A percentile compares a stretch with the other conserved stretches of the same genome.
These are phyloP conservation scores for Monodelphis domestica DNA, from an alignment of 2,797 vertebrate genomes.

Conservation along the genomic window DNA sequence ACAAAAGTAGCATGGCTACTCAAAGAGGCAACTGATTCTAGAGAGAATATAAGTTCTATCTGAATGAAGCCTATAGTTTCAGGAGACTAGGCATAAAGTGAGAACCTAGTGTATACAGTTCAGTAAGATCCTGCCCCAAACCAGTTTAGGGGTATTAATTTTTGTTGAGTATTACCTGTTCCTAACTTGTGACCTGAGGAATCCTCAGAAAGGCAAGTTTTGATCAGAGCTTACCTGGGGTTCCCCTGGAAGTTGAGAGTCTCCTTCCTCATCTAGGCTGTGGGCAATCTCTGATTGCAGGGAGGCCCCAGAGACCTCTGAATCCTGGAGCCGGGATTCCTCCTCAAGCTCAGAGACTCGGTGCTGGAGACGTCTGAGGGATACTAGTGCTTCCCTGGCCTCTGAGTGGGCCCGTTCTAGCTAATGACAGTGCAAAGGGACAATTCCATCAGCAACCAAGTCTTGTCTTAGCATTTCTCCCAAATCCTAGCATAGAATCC, in stretches of 20 bases:
- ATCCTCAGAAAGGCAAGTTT: too few species aligned
- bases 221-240: constrained; percentile 26
- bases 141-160: background rate
- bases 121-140: background rate
- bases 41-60: background rate
- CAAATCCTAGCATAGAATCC: background rate
- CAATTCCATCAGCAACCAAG: background rate
- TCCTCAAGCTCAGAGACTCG: constrained; percentile 77
- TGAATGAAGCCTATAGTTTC: background rate
- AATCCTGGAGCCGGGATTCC: constrained; percentile 74
- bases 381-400: constrained; percentile 67
- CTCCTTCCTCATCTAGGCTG: constrained; percentile 58
- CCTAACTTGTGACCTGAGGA: too few species aligned
- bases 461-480: background rate
- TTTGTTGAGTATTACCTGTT: too few species aligned
- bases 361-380: constrained; percentile 72
- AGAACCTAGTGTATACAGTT: background rate
- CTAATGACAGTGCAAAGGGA: constrained; percentile 47
- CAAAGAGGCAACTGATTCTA: background rate
- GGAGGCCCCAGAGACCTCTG: constrained; percentile 57
- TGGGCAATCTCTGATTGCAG: constrained; percentile 78
- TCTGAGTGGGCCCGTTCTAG: constrained; percentile 72
- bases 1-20: background rate
- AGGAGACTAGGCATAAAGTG: background rate
- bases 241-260: background rate